Conservation (phyloP, 1,140 invertebrate species). For the Drosophila pachea region DNA sequence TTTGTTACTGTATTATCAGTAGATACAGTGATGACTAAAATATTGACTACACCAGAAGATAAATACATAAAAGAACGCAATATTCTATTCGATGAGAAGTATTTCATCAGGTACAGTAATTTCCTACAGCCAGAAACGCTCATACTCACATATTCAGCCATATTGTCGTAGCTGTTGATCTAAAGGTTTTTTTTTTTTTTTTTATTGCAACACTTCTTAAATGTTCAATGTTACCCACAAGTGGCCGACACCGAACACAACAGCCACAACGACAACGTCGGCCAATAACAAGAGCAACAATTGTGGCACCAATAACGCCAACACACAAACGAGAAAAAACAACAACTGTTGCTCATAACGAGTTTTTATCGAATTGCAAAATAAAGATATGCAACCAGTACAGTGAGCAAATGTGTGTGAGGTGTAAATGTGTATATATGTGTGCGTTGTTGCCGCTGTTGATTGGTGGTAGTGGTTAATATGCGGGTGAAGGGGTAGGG, state of each 20-base stretch:
- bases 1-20: constrained; percentile 38
- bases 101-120: constrained; percentile 53
- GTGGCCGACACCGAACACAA: constrained; percentile 45
- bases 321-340: constrained; percentile 54
- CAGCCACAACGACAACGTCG: constrained; percentile 47
- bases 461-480: constrained; percentile 19
- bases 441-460: constrained; percentile 10
- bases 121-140: constrained; percentile 19
- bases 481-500: constrained; percentile 44
- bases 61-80: constrained; percentile 31
- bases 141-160: constrained; percentile 17
- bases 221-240: constrained; percentile 75
- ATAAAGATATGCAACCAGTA: constrained; percentile 65
- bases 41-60: constrained; percentile 24
- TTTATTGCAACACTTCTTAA: constrained; percentile 73
- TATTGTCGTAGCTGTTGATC: constrained; percentile 68
- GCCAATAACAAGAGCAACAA: constrained; percentile 76
- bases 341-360: constrained; percentile 73
- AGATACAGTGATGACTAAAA: constrained; percentile 40
- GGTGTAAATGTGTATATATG: constrained; percentile 30
- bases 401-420: constrained; percentile 38
- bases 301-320: constrained; percentile 72
- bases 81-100: constrained; percentile 32
- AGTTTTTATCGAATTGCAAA: constrained; percentile 77
- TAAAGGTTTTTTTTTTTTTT: constrained; percentile 60